These are phyloP conservation scores for Aphrophora alni DNA, from an alignment of 2,888 invertebrate genomes.

Conservation along the genomic window DNA sequence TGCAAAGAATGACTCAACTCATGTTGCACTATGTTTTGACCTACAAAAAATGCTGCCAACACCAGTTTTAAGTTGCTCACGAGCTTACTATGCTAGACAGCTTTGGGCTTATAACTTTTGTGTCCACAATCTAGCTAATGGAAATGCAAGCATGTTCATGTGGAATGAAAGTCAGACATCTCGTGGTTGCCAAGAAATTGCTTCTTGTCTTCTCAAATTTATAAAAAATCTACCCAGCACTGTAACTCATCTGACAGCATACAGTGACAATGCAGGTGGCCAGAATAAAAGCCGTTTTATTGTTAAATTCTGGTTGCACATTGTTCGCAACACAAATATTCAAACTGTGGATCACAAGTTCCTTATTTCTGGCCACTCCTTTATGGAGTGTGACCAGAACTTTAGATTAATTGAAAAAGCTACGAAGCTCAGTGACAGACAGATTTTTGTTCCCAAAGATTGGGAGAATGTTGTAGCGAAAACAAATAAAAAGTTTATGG, in stretches of 20 bases:
- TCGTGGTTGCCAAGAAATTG: constrained; percentile 46
- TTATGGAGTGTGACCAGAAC: too few relatives aligned
- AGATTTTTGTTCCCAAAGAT: too few relatives aligned
- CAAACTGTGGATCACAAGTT: constrained; percentile 36
- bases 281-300: constrained; percentile 37
- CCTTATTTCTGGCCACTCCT: constrained; percentile 41
- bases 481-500: constrained; percentile 18
- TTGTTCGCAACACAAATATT: constrained; percentile 30
- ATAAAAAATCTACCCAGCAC: constrained; percentile 30
- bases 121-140: constrained; percentile 38
- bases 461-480: too few relatives aligned
- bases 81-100: constrained; percentile 45
- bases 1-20: constrained; percentile 19
- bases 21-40: constrained; percentile 45
- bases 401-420: constrained; percentile 36
- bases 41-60: constrained; percentile 46
- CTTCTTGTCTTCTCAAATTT: constrained; percentile 44
- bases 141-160: constrained; percentile 40
- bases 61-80: constrained; percentile 40
- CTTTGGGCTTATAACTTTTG: constrained; percentile 48
- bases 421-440: constrained; percentile 18
- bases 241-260: constrained; percentile 39
- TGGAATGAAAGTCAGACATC: constrained; percentile 46
- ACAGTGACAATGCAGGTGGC: constrained; percentile 44
- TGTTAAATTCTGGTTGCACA: constrained; percentile 44